Base-by-base conservation (phyloP, 2,797 vertebrate genomes). In the Manis pentadactyla region DNA sequence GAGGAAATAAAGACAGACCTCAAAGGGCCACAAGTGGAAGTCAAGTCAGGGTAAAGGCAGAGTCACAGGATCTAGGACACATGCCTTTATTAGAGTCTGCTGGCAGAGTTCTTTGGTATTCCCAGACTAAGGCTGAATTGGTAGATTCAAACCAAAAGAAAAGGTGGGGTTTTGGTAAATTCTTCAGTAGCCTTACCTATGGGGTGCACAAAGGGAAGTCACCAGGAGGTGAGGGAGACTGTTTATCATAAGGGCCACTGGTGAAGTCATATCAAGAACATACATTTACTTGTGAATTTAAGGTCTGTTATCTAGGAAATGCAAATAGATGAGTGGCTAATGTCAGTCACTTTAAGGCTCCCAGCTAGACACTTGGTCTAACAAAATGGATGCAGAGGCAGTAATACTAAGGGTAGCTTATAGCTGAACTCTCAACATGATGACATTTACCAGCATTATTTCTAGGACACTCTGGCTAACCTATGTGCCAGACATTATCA, bases 21-120 rank as follows among this genome's bases (percentile, higher is more conserved):
- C 17, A 14, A 34, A 23, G n/a, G 2, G 10, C 18, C 49, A 21
- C 0, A 0, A 64, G n/a, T 12, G 34, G 34, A 53, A n/a, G 23
- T 68, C 49, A 66, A 79, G 37, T 19, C 51, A 79, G 14, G 12
- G 1, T 77, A 7, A 18, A 77, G n/a, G 49, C 11, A 51, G 11
- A 53, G 25, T 7, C 27, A 18, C 34, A 42, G 49, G 8, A 79
- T 39, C 29, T 55, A 29, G 29, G 34, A 5, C n/a, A 42, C 3
- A 12, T 17, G 13, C 13, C 34, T 64, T 89, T 66, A 53, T n/a
- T 55, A 64, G 18, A 5, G 9, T 55, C 27, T 66, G 34, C 55
- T 29, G 25, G 12, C 23, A 10, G 21, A 55, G 29, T 25, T 34
- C 23, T 63, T 89, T 55, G 34, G 29, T 18, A 39, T 88, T 64